Evolutionary conservation across 2,797 vertebrate species (phyloP).

Genomic region (Anableps anableps): DNA sequence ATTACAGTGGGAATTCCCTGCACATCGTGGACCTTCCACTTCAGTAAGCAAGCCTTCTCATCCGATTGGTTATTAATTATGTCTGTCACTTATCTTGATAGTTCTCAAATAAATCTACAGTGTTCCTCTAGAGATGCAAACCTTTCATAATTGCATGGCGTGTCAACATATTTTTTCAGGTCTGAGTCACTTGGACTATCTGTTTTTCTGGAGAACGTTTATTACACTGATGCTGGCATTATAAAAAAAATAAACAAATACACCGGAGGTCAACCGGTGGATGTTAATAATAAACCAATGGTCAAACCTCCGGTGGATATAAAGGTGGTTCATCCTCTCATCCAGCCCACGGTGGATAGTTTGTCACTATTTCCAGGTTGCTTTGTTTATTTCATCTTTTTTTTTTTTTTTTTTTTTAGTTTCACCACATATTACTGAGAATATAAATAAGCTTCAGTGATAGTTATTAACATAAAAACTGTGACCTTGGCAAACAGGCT

Average conservation of each 20-base stretch:
- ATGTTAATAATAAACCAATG: slow-evolving; percentile 78
- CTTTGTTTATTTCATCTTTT: background rate
- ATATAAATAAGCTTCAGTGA: background rate
- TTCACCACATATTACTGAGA: accelerated
- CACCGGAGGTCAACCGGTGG: slow-evolving; percentile 78
- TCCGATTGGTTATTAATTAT: background rate
- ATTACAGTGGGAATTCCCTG: slow-evolving; percentile 84
- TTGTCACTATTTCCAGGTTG: slow-evolving; percentile 65
- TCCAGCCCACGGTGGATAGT: slow-evolving; percentile 75
- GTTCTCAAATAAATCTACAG: background rate
- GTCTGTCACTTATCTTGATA: background rate
- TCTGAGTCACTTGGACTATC: slow-evolving; percentile 79
- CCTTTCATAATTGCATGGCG: background rate
- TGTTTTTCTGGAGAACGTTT: slow-evolving; percentile 85
- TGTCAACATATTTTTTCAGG: slow-evolving; percentile 62
- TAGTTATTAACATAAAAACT: background rate
- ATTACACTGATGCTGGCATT: slow-evolving; percentile 81
- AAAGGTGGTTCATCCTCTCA: slow-evolving; percentile 85
- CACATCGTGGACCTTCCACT: slow-evolving; percentile 75
- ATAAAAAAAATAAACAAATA: slow-evolving; percentile 87
- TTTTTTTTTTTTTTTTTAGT: background rate
- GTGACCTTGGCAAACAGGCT: slow-evolving; percentile 72
- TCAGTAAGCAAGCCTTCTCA: slow-evolving; percentile 70
- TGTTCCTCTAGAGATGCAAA: background rate
- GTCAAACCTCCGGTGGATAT: slow-evolving; percentile 77